These are phyloP conservation scores for Nannospalax galili DNA, from an alignment of 2,113 vertebrate species.

Conservation along the genomic window DNA sequence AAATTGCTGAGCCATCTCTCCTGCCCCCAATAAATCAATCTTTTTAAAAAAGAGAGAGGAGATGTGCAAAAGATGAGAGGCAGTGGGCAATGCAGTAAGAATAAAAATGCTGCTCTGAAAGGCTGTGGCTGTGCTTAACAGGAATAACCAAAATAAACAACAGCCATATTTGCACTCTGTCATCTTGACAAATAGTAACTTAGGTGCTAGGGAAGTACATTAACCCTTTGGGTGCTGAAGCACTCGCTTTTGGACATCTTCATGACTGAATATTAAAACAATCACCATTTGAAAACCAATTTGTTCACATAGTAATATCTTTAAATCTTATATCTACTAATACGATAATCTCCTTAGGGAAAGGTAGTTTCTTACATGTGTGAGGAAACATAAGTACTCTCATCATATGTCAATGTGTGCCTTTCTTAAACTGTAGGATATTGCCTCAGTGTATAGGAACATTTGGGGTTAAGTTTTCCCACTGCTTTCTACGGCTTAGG, in stretches of 20 bases:
- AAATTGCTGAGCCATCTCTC: too few species aligned
- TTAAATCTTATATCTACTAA: not conserved
- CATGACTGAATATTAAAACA: not conserved
- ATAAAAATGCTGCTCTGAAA: not conserved
- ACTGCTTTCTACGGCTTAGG: not conserved
- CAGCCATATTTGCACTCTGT: not conserved
- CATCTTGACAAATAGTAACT: not conserved
- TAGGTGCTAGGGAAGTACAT: not conserved
- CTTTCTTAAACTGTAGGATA: not conserved
- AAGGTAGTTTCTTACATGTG: not conserved
- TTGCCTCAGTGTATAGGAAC: not conserved
- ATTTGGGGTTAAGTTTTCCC: constrained; percentile 22
- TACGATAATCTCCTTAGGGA: not conserved
- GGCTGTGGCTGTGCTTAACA: not conserved
- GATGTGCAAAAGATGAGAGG: not conserved
- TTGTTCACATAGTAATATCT: not conserved
- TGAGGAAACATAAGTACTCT: not conserved
- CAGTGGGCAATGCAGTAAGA: not conserved
- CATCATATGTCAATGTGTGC: too few species aligned
- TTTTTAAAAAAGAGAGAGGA: too few species aligned
- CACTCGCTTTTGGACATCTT: not conserved
- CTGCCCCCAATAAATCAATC: too few species aligned
- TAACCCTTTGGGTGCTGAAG: not conserved
- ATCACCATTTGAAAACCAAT: not conserved
- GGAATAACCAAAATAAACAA: not conserved